Percentiles rank a stretch among this genome's conserved stretches.
These are phyloP conservation scores for Chionoecetes opilio DNA, from an alignment of 1,140 invertebrate genomes.

Conservation along the genomic window DNA sequence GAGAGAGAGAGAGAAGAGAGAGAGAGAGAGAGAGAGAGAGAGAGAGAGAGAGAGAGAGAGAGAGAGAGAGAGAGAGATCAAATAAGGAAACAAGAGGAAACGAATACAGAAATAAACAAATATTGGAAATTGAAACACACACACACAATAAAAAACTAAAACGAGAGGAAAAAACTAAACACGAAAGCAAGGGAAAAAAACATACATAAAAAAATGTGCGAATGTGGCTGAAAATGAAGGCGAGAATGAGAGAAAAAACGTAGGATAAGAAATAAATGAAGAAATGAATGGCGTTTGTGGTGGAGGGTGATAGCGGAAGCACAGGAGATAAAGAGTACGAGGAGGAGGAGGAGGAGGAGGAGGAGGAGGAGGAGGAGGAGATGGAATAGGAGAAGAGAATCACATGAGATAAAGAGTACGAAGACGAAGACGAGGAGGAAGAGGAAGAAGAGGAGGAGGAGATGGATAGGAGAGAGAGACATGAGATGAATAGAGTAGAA, in stretches of 20 bases:
- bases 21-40: too few relatives aligned
- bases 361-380: conserved; percentile 14
- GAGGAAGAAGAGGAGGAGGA: neutral
- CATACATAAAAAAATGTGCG: too few relatives aligned
- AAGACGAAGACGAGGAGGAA: neutral
- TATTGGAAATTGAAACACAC: too few relatives aligned
- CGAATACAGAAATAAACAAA: too few relatives aligned
- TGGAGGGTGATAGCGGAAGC: conserved; percentile 5
- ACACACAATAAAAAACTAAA: too few relatives aligned
- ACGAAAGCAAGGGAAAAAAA: too few relatives aligned
- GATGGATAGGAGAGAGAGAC: too few relatives aligned
- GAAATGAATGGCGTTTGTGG: neutral
- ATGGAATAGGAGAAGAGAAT: neutral
- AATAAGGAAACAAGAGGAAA: too few relatives aligned
- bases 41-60: too few relatives aligned
- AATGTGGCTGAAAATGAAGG: neutral
- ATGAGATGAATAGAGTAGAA: neutral
- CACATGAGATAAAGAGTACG: neutral
- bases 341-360: conserved; percentile 13
- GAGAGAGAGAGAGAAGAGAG: too few relatives aligned
- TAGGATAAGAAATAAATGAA: conserved; percentile 22
- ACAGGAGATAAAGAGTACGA: neutral
- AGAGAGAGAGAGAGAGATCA: too few relatives aligned
- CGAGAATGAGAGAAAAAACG: neutral
- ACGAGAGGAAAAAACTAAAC: too few relatives aligned